Evolutionary conservation across 2,888 invertebrate genomes (phyloP), one percentile per base, ranked within the genome.

Genomic region (Trissoscelio sp.): DNA sequence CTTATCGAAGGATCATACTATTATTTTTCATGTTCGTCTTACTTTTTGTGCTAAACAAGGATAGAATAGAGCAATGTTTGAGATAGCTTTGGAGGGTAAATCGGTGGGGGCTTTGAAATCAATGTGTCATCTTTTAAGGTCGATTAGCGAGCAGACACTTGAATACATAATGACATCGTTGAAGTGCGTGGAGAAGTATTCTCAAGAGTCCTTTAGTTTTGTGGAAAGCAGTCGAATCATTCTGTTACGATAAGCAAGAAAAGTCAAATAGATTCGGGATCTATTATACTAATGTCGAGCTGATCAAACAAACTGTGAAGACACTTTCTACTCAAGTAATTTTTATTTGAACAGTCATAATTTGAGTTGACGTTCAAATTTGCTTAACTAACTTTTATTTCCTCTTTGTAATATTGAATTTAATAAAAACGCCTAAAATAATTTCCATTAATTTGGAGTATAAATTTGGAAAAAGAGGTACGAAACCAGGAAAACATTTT

Each of bases 111-210:
- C 60, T 72, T 73, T 67, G 51, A 67, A 73, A 79, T 79, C 73
- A 72, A 79, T 73, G 73, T 72, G 66, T 69, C 74, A 69, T 70
- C 75, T 83, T 84, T 82, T 81, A 51, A 83, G 81, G 82, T 84
- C 83, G 83, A 84, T 84, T 84, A 83, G 80, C 81, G 74, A 37
- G 46, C 75, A 78, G 82, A 80, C 75, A 81, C 82, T 83, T 72
- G 82, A 83, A 57, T 70, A 53, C 70, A 77, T 81, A 84, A 83
- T 81, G 79, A 67, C 70, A 28, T 31, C 34, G 62, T 9, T 57
- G 20, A 34, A 78, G 73, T 60, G 34, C 39, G 64, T 44, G 20
- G 14, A 16, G 46, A 79, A 60, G 72, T 46, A 53, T 42, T 31
- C 57, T 60, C 5, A 16, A 79, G 55, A 11, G 67, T 39, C 7